Evolutionary conservation across 2,888 invertebrate genomes (phyloP).

Genomic region (Apomyelois bistriatella): DNA sequence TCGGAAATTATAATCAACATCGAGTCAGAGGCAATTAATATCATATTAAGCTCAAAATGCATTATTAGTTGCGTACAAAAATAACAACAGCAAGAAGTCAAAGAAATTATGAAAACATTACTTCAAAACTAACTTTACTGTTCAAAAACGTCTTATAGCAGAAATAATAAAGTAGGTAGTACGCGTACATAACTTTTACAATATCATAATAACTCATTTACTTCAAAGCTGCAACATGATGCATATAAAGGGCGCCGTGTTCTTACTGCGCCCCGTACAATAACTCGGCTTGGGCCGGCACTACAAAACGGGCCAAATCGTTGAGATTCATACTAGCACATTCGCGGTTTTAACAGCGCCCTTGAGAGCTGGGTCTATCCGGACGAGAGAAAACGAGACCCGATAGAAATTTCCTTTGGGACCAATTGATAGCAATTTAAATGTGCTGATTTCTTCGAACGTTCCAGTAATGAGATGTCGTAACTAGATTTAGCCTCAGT

Average conservation of each 20-base stretch:
- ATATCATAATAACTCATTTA: no score
- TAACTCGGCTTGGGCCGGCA: background rate
- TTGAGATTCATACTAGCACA: conserved; percentile 36
- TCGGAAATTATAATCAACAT: no score
- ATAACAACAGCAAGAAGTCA: no score
- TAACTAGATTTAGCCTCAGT: conserved; percentile 56
- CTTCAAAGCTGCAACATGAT: no score
- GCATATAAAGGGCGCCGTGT: background rate
- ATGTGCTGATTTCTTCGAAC: conserved; percentile 56
- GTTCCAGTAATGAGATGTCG: conserved; percentile 55
- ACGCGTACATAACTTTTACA: no score
- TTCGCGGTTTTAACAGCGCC: conserved; percentile 29
- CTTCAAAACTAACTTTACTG: no score
- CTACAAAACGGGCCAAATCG: conserved; percentile 14
- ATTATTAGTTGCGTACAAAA: no score
- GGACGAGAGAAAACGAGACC: conserved; percentile 11
- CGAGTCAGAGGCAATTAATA: no score
- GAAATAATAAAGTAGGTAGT: no score
- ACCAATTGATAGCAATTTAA: conserved; percentile 51
- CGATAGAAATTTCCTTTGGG: conserved; percentile 33
- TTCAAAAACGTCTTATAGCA: no score
- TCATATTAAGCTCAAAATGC: no score
- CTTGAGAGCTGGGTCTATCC: conserved; percentile 23
- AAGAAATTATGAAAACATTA: no score
- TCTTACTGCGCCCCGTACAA: background rate